Percentiles rank a stretch among this genome's conserved stretches.
Conservation (phyloP, 1,140 invertebrate genomes). For the Steinernema feltiae region DNA sequence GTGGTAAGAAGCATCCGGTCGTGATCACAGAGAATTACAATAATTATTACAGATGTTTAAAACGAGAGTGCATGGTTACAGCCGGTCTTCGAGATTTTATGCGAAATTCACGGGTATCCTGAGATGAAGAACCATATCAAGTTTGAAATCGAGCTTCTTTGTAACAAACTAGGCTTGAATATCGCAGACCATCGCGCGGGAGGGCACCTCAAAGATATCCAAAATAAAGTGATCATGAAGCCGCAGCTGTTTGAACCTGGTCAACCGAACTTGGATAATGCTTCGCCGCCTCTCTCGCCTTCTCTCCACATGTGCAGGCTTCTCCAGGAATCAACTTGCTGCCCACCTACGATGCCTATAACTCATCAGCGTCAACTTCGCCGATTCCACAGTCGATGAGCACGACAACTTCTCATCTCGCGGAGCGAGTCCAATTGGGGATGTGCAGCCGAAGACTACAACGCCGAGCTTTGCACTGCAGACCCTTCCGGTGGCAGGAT, state of each 20-base stretch:
- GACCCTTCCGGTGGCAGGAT: neutral
- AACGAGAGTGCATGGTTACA: constrained; percentile 98
- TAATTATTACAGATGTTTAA: constrained; percentile 72
- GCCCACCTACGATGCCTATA: neutral
- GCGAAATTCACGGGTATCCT: constrained; percentile 88
- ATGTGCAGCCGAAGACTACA: neutral
- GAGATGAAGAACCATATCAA: constrained; percentile 89
- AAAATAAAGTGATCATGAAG: neutral
- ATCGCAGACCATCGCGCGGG: constrained; percentile 62
- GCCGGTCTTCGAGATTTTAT: constrained; percentile 88
- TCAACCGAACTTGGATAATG: neutral
- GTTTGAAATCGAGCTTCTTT: constrained; percentile 98
- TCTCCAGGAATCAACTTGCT: neutral
- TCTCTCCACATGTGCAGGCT: too few relatives aligned
- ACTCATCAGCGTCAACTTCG: neutral
- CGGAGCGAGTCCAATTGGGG: neutral
- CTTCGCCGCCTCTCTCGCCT: too few relatives aligned
- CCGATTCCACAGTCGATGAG: constrained; percentile 17
- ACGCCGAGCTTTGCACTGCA: neutral
- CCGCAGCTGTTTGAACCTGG: neutral
- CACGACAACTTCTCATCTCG: constrained; percentile 1
- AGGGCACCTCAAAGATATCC: constrained; percentile 60
- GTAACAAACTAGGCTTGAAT: constrained; percentile 86
- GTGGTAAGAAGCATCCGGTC: constrained; percentile 61
- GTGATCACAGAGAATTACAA: too few relatives aligned